Conservation (phyloP, 2,797 vertebrate species). For the Euphonia xanthogaster region DNA sequence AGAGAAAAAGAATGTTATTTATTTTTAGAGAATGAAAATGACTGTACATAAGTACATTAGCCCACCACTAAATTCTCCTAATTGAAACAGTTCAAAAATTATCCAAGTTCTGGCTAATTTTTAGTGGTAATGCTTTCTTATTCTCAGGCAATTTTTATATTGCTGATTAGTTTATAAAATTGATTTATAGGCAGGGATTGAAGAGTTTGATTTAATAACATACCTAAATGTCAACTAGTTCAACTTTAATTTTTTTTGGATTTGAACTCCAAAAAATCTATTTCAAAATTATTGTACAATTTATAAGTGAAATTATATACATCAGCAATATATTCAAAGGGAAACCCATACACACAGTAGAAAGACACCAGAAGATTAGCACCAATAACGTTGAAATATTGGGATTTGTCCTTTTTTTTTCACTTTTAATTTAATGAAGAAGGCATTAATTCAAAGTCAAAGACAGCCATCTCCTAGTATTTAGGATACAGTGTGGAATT, state of each 20-base stretch:
- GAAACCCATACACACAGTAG: background rate
- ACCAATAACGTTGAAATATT: background rate
- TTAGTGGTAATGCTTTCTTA: background rate
- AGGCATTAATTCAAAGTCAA: background rate
- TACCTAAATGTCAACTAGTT: background rate
- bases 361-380: background rate
- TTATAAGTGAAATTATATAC: background rate
- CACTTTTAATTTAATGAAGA: background rate
- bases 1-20: background rate
- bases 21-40: background rate
- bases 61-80: background rate
- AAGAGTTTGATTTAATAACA: background rate
- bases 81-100: background rate
- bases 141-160: background rate
- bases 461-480: background rate
- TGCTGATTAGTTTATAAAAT: background rate
- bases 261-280: background rate
- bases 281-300: background rate
- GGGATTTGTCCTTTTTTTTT: background rate
- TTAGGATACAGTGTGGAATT: background rate
- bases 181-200: background rate
- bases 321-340: background rate
- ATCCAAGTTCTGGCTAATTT: background rate
- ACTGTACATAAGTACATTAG: background rate
- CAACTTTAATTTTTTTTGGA: background rate